Evolutionary conservation across 2,113 vertebrate genomes (phyloP).

Genomic region (Petrocephalus microphthalmus): DNA sequence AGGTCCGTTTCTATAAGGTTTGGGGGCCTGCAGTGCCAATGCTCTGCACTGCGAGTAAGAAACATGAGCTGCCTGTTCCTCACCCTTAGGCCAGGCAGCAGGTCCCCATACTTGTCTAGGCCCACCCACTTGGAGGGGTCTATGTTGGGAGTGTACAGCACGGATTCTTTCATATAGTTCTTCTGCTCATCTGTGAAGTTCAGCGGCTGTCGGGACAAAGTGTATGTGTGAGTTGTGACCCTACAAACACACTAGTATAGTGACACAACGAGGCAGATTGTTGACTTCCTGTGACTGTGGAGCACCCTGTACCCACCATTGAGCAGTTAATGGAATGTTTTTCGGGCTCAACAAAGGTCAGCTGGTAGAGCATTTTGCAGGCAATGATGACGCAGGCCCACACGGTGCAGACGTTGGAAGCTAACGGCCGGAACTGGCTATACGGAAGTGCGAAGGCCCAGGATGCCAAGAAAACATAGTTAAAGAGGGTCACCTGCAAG

Average conservation of each 20-base stretch:
- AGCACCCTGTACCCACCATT: slow-evolving; percentile 56
- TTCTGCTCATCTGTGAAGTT: slow-evolving; percentile 40
- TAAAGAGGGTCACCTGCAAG: slow-evolving; percentile 85
- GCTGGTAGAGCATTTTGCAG: slow-evolving; percentile 98
- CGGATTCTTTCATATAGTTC: slow-evolving; percentile 56
- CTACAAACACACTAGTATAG: background rate
- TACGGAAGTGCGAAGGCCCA: slow-evolving; percentile 96
- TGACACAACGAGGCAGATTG: background rate
- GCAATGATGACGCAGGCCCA: slow-evolving; percentile 95
- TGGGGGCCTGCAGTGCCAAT: background rate
- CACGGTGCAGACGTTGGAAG: slow-evolving; percentile 88
- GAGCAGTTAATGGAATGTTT: slow-evolving; percentile 74
- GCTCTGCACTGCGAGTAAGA: background rate
- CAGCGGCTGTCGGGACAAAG: slow-evolving; percentile 34
- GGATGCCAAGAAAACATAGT: slow-evolving; percentile 81
- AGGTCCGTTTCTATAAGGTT: background rate
- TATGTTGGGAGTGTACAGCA: slow-evolving; percentile 67
- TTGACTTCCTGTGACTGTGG: background rate
- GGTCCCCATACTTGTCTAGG: slow-evolving; percentile 68
- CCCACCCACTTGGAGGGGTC: slow-evolving; percentile 93
- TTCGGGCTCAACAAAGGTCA: slow-evolving; percentile 73
- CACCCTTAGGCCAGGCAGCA: slow-evolving; percentile 87
- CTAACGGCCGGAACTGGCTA: slow-evolving; percentile 80
- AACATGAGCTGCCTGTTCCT: slow-evolving; percentile 24
- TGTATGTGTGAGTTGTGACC: background rate